A percentile compares a stretch with the other conserved stretches of the same genome.
Evolutionary conservation across 2,888 invertebrate species (phyloP).

Genomic region (Perizoma flavofasciatum): DNA sequence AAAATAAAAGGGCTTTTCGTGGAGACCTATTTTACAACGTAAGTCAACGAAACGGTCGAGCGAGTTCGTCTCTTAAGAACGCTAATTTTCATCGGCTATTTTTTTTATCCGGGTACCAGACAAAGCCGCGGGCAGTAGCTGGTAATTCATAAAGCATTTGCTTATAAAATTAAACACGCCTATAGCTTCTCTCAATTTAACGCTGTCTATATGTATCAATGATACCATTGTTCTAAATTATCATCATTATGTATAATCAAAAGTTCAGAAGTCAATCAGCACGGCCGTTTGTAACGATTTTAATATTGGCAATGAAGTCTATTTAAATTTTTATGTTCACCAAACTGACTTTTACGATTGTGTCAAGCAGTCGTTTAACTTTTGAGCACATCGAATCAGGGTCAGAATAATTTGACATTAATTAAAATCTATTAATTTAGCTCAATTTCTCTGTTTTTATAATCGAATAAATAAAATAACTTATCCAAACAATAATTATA

Average conservation of each 20-base stretch:
- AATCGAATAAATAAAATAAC: too few relatives aligned
- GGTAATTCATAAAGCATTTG: neutral
- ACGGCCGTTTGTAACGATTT: constrained; percentile 39
- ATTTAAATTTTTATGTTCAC: constrained; percentile 51
- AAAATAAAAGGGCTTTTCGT: too few relatives aligned
- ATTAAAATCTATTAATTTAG: neutral
- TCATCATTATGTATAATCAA: constrained; percentile 28
- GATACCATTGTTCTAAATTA: constrained; percentile 35
- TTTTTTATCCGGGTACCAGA: neutral
- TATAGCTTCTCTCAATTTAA: neutral
- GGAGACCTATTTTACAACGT: too few relatives aligned
- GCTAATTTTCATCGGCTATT: too few relatives aligned
- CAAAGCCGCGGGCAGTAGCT: neutral
- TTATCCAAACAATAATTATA: too few relatives aligned
- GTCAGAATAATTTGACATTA: constrained; percentile 20
- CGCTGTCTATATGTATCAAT: constrained; percentile 14
- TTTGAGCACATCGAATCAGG: constrained; percentile 19
- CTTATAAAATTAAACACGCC: constrained; percentile 3
- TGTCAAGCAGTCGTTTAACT: constrained; percentile 20
- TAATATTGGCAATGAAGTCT: constrained; percentile 44
- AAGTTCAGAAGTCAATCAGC: constrained; percentile 44
- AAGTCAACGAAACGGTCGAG: too few relatives aligned
- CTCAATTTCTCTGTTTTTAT: too few relatives aligned
- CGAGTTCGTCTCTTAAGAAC: too few relatives aligned
- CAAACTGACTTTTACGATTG: constrained; percentile 47